Evolutionary conservation across 2,888 invertebrate genomes (phyloP).

Genomic region (Ametastegia equiseti): DNA sequence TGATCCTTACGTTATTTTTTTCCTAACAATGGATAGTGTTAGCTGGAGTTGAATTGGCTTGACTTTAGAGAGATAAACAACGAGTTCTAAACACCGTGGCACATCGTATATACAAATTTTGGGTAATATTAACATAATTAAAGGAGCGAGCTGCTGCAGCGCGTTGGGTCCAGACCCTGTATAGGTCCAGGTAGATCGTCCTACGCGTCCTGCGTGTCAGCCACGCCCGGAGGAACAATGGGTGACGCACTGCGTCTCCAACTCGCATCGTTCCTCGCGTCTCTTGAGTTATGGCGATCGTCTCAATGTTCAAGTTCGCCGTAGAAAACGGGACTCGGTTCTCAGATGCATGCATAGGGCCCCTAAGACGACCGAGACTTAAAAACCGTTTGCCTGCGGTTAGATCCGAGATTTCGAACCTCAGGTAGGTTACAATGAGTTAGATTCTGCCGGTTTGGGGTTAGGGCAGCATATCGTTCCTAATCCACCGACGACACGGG

Average conservation of each 20-base stretch:
- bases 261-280: conserved; percentile 34
- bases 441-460: conserved; percentile 15
- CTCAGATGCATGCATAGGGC: background rate
- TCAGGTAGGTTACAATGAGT: conserved; percentile 32
- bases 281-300: conserved; percentile 43
- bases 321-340: conserved; percentile 22
- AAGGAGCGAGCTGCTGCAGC: conserved; percentile 30
- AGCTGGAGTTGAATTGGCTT: conserved; percentile 15
- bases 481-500: conserved; percentile 10
- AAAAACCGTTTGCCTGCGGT: conserved; percentile 31
- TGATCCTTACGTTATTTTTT: conserved; percentile 24
- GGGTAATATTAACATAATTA: conserved; percentile 44
- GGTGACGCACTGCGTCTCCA: conserved; percentile 42
- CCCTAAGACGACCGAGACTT: background rate
- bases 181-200: conserved; percentile 47
- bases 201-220: conserved; percentile 47
- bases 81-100: conserved; percentile 18
- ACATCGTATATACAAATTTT: conserved; percentile 32
- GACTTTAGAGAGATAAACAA: conserved; percentile 17
- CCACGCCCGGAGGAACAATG: conserved; percentile 47
- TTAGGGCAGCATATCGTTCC: background rate
- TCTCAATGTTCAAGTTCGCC: conserved; percentile 38
- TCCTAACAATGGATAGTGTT: conserved; percentile 15
- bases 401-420: conserved; percentile 40
- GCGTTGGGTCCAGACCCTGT: conserved; percentile 27